Base-by-base conservation (phyloP, 1,140 invertebrate species). In the Brachionus sp. region DNA sequence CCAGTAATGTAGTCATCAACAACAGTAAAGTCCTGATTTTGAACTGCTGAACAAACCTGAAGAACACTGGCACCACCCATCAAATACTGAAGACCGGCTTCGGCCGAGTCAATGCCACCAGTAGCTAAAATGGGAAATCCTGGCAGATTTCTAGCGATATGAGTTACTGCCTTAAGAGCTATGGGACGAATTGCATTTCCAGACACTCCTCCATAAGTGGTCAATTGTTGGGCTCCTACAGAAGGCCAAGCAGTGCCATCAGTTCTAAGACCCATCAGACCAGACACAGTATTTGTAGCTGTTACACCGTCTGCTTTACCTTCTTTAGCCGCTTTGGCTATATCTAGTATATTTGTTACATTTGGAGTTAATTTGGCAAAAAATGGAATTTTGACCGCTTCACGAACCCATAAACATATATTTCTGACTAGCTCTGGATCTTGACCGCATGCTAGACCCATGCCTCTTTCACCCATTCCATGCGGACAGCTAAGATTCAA, bases 361-460 rank as follows among this genome's bases (percentile, higher is more conserved):
- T 98, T 99, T 0, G 97, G 97, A 0, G 97, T 99, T 64, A 99
- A 87, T 90, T 99, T 99, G 2, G 97, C 92, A 90, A 99, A 98
- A 89, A 98, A 94, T n/a, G 97, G 97, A 85, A 99, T 95, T 86
- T 93, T 94, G 2, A 95, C 92, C 0, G 93, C 92, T 37, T 90
- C 90, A 83, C 92, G 90, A 3, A 98, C 94, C 96, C 96, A 99
- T 77, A 90, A 89, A 5, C 95, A 94, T 87, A 99, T 98, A 84
- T 94, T 92, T 82, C 92, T 91, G 0, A 99, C 96, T 64, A 97
- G 88, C 19, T 93, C 91, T 0, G 94, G 93, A 90, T 96, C 92
- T 93, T 95, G 86, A 84, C 97, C 97, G 90, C 96, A 98, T 39
- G 96, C 97, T 33, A 99, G 87, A 0, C 97, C 97, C 97, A 99